Base-by-base conservation (phyloP, 2,888 invertebrate genomes). In the Dryobota labecula region DNA sequence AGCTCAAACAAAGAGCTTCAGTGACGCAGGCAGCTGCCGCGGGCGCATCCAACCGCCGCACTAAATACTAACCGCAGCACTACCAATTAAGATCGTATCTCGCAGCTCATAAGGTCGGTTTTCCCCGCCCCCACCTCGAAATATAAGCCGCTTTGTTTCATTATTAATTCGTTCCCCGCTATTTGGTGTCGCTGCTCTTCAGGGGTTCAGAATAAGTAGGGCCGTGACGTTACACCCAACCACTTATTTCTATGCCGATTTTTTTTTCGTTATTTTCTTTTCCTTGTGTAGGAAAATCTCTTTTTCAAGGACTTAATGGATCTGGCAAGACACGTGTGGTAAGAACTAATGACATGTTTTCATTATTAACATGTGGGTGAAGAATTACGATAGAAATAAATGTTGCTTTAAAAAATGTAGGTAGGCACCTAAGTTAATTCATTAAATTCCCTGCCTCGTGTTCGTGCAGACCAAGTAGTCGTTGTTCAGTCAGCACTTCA, bases 1-100 rank as follows among this genome's bases (percentile, higher is more conserved):
- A 95, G 91, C 89, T 92, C 93, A 94, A 95, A 95, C 95, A 95
- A 95, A 95, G 94, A 93, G 94, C 92, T 91, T 90, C 92, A 93
- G 92, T 91, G 93, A 93, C 92, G 92, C 90, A 90, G 91, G 90
- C 92, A 90, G 92, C 90, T 89, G 93, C 92, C 91, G 89, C 90
- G 84, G 89, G 92, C 92, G 90, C 90, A 92, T 91, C 91, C 84
- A 90, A 66, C 84, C 84, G 84, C 87, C 85, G 87, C 88, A 88
- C 90, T 93, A 94, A 93, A 91, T 90, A 90, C 92, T 85, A 85
- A 85, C 89, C 85, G 71, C 82, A 84, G 88, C 89, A 89, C 89
- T 86, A 77, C 89, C 89, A 94, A 95, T 95, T 94, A 95, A 93
- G 93, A 94, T 94, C 91, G 82, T 96, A 95, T 95, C 93, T 89